Conservation (phyloP, 2,113 vertebrate species). For the Nothoprocta perdicaria region DNA sequence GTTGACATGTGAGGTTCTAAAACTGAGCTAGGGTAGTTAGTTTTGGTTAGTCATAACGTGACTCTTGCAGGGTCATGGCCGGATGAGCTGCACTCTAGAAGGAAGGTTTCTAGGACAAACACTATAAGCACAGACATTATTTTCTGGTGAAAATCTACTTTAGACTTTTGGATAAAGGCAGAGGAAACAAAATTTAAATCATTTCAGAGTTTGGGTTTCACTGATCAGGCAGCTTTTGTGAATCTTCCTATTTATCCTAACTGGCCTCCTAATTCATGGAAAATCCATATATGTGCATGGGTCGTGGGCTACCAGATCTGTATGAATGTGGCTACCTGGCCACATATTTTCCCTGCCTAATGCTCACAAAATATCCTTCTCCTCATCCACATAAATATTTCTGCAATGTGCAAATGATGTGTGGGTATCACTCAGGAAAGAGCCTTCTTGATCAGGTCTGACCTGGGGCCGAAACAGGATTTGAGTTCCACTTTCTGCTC, state of each 20-base stretch:
- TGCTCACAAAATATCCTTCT: background rate
- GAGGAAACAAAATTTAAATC: background rate
- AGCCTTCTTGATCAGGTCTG: background rate
- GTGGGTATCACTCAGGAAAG: background rate
- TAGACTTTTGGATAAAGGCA: background rate
- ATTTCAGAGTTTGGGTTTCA: background rate
- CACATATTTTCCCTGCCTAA: background rate
- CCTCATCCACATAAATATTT: background rate
- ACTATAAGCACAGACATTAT: background rate
- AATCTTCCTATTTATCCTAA: background rate
- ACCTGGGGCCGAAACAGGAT: background rate
- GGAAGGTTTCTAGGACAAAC: background rate
- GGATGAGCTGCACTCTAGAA: background rate
- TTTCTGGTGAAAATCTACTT: background rate
- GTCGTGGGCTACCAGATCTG: background rate
- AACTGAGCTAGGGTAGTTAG: background rate
- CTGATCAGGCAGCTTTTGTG: background rate
- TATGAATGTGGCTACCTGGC: accelerated
- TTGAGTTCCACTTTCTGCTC: background rate
- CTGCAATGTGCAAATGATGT: background rate
- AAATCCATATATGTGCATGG: background rate
- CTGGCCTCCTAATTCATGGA: too few relatives aligned
- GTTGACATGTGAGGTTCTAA: background rate
- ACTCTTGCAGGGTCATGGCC: background rate
- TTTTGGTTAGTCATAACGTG: background rate